phyloP scores from a whole-genome alignment of 2,888 invertebrate genomes.

The Colletes collaris region DNA sequence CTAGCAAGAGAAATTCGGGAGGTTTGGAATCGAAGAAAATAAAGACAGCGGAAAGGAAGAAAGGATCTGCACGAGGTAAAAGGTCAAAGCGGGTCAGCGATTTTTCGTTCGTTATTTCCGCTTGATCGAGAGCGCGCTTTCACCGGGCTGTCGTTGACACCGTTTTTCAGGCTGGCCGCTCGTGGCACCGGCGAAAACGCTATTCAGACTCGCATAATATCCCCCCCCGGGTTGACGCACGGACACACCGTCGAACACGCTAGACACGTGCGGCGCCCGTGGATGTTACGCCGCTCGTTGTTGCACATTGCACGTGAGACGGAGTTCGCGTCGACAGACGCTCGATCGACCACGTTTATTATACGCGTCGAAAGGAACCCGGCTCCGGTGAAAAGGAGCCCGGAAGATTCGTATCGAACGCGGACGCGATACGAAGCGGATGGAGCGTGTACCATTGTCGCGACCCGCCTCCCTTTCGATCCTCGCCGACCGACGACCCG shows the following conservation, averaged over 20 bases:
- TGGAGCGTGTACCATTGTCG: conserved; percentile 24
- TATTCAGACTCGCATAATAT: conserved; percentile 59
- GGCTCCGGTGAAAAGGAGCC: conserved; percentile 21
- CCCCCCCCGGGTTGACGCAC: conserved; percentile 1
- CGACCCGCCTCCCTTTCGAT: conserved; percentile 6
- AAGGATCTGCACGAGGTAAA: conserved; percentile 4
- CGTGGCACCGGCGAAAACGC: conserved; percentile 44
- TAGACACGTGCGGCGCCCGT: background rate
- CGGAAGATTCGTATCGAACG: conserved; percentile 43
- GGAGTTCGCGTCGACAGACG: conserved; percentile 10
- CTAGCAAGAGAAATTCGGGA: too few relatives aligned
- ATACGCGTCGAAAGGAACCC: conserved; percentile 25
- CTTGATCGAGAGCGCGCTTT: conserved; percentile 58
- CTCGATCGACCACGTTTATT: conserved; percentile 32
- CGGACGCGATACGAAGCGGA: conserved; percentile 24
- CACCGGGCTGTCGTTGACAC: conserved; percentile 65
- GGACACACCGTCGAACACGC: background rate
- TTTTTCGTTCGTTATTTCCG: conserved; percentile 73
- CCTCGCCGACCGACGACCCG: conserved; percentile 23
- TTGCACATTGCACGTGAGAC: conserved; percentile 1
- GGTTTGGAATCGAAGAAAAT: background rate
- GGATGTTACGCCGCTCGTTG: background rate
- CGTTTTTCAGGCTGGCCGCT: conserved; percentile 50
- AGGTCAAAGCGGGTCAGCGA: conserved; percentile 45
- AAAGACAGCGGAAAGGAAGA: conserved; percentile 20